Percentiles rank a stretch among this genome's conserved stretches.
Conservation (phyloP, 2,888 invertebrate species). For the Ellobium chinense region DNA sequence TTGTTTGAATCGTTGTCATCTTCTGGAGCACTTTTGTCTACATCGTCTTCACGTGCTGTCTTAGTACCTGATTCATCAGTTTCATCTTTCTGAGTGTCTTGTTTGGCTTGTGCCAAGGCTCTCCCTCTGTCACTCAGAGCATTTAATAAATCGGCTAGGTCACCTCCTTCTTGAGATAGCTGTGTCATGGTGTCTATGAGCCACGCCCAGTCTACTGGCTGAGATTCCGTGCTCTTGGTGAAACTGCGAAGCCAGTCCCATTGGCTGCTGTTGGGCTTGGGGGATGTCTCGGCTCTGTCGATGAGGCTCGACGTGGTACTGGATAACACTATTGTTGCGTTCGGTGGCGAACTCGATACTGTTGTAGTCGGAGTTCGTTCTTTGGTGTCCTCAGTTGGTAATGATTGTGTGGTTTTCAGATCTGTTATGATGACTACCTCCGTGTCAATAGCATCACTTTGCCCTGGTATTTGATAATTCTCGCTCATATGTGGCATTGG, state of each 20-base stretch:
- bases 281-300: no score
- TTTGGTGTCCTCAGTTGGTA: no score
- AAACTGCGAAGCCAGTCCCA: slow-evolving; percentile 1
- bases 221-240: not conserved
- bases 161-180: not conserved
- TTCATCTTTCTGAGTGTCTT: not conserved
- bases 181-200: not conserved
- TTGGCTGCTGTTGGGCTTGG: not conserved
- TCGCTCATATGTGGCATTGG: no score
- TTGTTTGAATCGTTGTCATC: not conserved
- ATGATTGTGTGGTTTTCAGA: no score
- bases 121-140: not conserved
- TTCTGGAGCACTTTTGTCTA: not conserved
- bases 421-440: no score
- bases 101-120: not conserved
- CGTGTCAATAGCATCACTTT: no score
- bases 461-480: no score
- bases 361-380: no score
- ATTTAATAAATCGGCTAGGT: not conserved
- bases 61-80: not conserved
- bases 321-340: no score
- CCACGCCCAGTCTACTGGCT: not conserved
- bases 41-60: not conserved
- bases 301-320: no score
- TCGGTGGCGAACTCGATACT: no score